These are phyloP conservation scores for Keiferia lycopersicella DNA, from an alignment of 2,888 invertebrate genomes.

Conservation along the genomic window DNA sequence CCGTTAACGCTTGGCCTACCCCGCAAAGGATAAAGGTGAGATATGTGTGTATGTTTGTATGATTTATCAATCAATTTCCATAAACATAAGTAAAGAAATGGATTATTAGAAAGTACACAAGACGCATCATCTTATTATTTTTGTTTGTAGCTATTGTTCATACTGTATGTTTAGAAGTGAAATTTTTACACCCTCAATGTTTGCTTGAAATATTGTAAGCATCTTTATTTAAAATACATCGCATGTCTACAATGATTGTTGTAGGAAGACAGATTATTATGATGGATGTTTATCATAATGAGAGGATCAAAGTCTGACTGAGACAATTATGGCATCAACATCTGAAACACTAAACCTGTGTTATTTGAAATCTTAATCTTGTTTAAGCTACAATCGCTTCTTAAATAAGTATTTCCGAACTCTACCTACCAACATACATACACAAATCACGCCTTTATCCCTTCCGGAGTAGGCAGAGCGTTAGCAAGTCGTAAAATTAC, in stretches of 20 bases:
- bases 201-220: neutral
- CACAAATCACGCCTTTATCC: no score
- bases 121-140: no score
- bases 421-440: neutral
- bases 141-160: no score
- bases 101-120: no score
- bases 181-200: neutral
- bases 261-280: conserved; percentile 6
- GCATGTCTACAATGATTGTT: neutral
- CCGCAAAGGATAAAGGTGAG: no score
- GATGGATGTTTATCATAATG: conserved; percentile 16
- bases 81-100: no score
- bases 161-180: no score
- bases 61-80: no score
- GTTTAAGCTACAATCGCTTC: neutral
- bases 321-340: conserved; percentile 19
- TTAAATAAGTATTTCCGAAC: neutral
- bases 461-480: no score
- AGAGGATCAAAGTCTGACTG: conserved; percentile 22
- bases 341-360: conserved; percentile 25
- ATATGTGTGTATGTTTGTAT: no score
- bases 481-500: no score
- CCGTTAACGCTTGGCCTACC: no score
- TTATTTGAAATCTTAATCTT: neutral
- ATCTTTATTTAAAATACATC: neutral